A percentile compares a stretch with the other conserved stretches of the same genome.
Evolutionary conservation across 1,140 invertebrate species (phyloP).

Genomic region (Solen grandis): DNA sequence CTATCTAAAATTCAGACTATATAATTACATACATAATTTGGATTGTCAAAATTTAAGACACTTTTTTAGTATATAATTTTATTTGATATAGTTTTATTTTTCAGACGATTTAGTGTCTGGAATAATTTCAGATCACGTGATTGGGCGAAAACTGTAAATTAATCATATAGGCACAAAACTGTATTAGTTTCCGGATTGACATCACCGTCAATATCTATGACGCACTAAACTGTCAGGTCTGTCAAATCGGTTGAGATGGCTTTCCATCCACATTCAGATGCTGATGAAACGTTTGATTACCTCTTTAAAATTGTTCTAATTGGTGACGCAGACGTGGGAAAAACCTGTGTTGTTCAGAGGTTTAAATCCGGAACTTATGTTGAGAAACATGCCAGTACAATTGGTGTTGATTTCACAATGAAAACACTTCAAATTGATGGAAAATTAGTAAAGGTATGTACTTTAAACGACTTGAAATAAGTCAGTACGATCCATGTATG

Average conservation of each 20-base stretch:
- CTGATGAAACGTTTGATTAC: constrained; percentile 80
- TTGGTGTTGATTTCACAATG: constrained; percentile 98
- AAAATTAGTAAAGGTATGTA: constrained; percentile 93
- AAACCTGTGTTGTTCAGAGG: constrained; percentile 87
- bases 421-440: constrained; percentile 95
- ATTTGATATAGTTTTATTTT: too few relatives aligned
- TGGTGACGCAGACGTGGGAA: constrained; percentile 80
- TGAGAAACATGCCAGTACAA: constrained; percentile 95
- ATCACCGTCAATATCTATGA: constrained; percentile 51
- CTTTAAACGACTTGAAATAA: background rate
- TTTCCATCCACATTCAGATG: constrained; percentile 66
- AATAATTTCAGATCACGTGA: too few relatives aligned
- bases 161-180: too few relatives aligned
- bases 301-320: constrained; percentile 81
- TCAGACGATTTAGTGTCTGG: too few relatives aligned
- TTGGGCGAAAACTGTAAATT: too few relatives aligned
- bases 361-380: constrained; percentile 96
- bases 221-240: constrained; percentile 26
- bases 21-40: too few relatives aligned
- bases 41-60: too few relatives aligned
- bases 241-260: constrained; percentile 55
- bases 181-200: too few relatives aligned
- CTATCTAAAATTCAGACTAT: too few relatives aligned
- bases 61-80: too few relatives aligned
- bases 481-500: too few relatives aligned